These are phyloP conservation scores for Kryphioiulus occultus DNA, from an alignment of 2,888 invertebrate species.

Conservation along the genomic window DNA sequence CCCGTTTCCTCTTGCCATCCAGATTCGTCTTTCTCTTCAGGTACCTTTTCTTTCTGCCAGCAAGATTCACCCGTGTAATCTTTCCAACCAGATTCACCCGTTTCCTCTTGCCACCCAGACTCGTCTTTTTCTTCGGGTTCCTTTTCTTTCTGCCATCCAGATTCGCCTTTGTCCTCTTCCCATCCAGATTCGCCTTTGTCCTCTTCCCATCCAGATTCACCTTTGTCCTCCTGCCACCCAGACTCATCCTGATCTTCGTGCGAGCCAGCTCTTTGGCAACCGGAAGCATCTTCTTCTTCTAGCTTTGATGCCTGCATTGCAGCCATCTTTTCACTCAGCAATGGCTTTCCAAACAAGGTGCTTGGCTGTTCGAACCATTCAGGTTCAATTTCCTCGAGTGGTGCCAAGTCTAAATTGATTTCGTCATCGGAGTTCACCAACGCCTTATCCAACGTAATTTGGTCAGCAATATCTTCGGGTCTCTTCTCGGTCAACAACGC, in stretches of 20 bases:
- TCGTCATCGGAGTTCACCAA: neutral
- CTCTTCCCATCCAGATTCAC: neutral
- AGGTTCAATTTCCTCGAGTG: neutral
- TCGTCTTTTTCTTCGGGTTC: neutral
- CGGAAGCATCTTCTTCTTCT: neutral
- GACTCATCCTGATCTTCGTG: neutral
- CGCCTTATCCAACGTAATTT: neutral
- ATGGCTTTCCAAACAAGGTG: neutral
- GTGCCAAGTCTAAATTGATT: conserved; percentile 17
- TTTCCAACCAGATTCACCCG: neutral
- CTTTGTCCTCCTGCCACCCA: neutral
- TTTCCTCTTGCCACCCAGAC: neutral
- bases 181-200: neutral
- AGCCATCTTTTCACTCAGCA: neutral
- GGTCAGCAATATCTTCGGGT: neutral
- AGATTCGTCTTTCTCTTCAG: neutral
- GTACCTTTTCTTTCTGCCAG: neutral
- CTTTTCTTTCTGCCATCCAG: neutral
- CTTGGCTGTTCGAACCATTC: conserved; percentile 8
- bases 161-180: neutral
- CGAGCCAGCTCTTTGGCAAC: neutral
- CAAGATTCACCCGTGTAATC: neutral
- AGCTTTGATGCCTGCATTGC: neutral
- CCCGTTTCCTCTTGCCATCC: neutral
- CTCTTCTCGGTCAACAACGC: neutral